These are phyloP conservation scores for Erynnis tages DNA, from an alignment of 2,888 invertebrate species.

Conservation along the genomic window DNA sequence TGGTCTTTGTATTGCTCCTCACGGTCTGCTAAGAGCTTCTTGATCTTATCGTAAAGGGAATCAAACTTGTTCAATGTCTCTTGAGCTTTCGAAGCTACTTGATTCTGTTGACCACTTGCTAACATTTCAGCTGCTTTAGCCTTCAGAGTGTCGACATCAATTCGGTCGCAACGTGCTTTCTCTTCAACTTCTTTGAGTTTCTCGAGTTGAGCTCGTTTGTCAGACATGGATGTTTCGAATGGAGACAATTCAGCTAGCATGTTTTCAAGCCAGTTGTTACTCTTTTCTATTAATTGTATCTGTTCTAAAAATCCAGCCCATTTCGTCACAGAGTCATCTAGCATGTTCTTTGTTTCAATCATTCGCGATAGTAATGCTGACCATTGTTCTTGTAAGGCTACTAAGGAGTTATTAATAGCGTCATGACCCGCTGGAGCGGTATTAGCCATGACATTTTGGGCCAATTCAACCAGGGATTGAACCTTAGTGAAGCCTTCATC, in stretches of 20 bases:
- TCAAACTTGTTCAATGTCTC: constrained; percentile 93
- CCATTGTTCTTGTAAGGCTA: constrained; percentile 94
- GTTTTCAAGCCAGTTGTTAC: constrained; percentile 89
- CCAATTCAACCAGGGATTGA: constrained; percentile 93
- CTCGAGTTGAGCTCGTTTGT: constrained; percentile 92
- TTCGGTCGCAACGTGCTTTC: constrained; percentile 93
- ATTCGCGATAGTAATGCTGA: constrained; percentile 92
- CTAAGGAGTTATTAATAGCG: constrained; percentile 90
- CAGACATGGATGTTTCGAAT: constrained; percentile 90
- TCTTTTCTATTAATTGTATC: constrained; percentile 91
- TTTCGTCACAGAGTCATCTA: constrained; percentile 94
- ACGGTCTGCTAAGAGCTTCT: constrained; percentile 87
- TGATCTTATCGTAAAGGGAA: constrained; percentile 87
- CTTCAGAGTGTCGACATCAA: constrained; percentile 93
- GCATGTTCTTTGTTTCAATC: constrained; percentile 92
- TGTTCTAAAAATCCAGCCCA: constrained; percentile 96
- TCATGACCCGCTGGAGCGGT: constrained; percentile 94
- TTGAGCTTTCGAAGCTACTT: constrained; percentile 91
- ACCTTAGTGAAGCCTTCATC: constrained; percentile 96
- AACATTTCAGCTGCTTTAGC: constrained; percentile 93
- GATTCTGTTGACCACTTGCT: constrained; percentile 91
- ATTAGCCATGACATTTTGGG: constrained; percentile 94
- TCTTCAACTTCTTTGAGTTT: constrained; percentile 92
- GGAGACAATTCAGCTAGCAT: constrained; percentile 87
- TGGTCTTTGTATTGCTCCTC: constrained; percentile 95